Base-by-base conservation (phyloP, 2,888 invertebrate genomes). In the Stomorhina lunata region DNA sequence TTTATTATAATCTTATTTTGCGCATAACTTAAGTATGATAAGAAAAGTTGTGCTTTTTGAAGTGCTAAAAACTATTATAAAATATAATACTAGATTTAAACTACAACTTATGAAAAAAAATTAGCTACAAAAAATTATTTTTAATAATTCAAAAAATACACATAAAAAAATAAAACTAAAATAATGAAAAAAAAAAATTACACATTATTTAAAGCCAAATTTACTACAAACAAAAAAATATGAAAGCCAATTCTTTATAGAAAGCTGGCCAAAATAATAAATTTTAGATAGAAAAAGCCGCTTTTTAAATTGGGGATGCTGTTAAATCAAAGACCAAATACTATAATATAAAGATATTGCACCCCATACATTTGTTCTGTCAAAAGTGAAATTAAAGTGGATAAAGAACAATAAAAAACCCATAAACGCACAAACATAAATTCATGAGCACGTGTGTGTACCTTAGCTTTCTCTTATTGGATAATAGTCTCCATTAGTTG, bases 121-220 rank as follows among this genome's bases (percentile, higher is more conserved):
- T 53, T n/a, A 1, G 5, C 61, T 27, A 61, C 40, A n/a, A n/a
- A n/a, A n/a, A n/a, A n/a, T n/a, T n/a, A n/a, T n/a, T n/a, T 40
- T 40, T 3, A 61, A 15, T 53, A 53, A 20, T 25, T n/a, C 4
- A 17, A 34, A 22, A 57, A 61, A 61, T 34, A 37, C 57, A 29
- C 71, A 68, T 12, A n/a, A 27, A 29, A 32, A 22, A 20, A 50
- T 20, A 45, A 66, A 9, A 57, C n/a, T 12, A 55, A 37, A 32
- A 63, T 43, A 69, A 55, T 12, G 34, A 65, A 32, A 29, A 50
- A 55, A n/a, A 43, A 71, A 59, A 65, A 43, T 15, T 72, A 66
- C 71, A 71, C 65, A 59, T 69, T 45, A 61, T 55, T 53, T n/a
- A n/a, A 81, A 81, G 79, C 81, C 69, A 66, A 81, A 82, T 76